These are phyloP conservation scores for Aphelenchoides besseyi DNA, from an alignment of 1,140 invertebrate species.

Conservation along the genomic window DNA sequence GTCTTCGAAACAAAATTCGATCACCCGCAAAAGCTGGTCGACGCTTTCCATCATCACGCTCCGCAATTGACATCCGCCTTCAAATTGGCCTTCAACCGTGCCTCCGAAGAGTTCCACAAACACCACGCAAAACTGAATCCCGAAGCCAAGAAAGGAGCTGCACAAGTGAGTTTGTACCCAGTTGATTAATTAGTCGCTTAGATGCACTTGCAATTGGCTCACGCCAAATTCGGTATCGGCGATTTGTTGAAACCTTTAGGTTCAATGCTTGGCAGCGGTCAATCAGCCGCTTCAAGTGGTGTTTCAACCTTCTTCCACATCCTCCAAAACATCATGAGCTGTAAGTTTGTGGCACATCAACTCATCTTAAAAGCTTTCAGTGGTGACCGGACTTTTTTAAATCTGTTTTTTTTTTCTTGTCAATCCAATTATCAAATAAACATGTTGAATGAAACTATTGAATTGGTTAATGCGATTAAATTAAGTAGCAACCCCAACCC, in stretches of 20 bases:
- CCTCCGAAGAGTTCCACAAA: constrained; percentile 7
- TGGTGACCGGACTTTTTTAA: neutral
- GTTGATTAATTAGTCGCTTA: no score
- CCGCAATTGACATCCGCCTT: constrained; percentile 7
- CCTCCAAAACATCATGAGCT: neutral
- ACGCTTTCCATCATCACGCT: neutral
- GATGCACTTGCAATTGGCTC: neutral
- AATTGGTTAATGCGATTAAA: no score
- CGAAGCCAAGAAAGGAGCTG: constrained; percentile 8
- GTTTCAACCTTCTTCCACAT: neutral
- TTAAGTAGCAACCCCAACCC: no score
- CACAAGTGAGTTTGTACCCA: constrained; percentile 6
- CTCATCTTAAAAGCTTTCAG: neutral
- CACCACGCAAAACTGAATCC: neutral
- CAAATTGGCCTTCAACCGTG: neutral
- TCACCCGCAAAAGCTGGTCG: neutral
- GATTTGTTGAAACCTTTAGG: neutral
- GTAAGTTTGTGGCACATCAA: neutral
- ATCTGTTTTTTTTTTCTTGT: no score
- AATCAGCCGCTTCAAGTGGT: neutral
- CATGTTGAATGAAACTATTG: no score
- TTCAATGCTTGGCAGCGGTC: neutral
- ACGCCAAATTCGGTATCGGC: neutral
- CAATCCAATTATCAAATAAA: neutral
- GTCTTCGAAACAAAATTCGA: neutral